A percentile compares a stretch with the other conserved stretches of the same genome.
Evolutionary conservation across 1,140 invertebrate genomes (phyloP).

Genomic region (Ladona fulva): DNA sequence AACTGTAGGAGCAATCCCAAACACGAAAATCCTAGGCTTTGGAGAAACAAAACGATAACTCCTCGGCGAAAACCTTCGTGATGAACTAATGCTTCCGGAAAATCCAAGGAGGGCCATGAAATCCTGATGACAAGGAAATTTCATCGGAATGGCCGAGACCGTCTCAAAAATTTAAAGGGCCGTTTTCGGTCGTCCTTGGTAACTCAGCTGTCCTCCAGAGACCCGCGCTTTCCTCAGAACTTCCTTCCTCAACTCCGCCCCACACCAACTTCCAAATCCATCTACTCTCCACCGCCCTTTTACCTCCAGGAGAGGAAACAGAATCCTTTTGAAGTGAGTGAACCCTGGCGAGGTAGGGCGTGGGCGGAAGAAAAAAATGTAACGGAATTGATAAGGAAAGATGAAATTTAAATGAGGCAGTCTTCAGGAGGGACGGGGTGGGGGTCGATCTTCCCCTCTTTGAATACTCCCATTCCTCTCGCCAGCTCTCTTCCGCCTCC

Average conservation of each 20-base stretch:
- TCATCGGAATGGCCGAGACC: neutral
- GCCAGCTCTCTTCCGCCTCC: neutral
- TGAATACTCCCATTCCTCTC: too few species aligned
- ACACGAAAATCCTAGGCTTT: too few species aligned
- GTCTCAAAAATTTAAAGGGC: neutral
- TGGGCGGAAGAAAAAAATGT: neutral
- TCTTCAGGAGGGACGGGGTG: neutral
- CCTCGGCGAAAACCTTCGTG: too few species aligned
- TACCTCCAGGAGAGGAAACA: neutral
- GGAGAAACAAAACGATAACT: too few species aligned
- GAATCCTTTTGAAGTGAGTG: too few species aligned
- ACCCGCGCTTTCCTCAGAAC: neutral
- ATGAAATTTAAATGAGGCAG: neutral
- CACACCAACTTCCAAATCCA: neutral
- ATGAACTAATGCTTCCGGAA: too few species aligned
- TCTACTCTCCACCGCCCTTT: neutral
- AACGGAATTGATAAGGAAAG: constrained; percentile 6
- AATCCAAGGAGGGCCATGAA: too few species aligned
- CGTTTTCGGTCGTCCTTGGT: neutral
- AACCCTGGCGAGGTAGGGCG: too few species aligned
- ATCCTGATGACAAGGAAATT: too few species aligned
- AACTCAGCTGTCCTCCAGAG: neutral
- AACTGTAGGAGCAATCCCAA: too few species aligned
- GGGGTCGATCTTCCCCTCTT: too few species aligned
- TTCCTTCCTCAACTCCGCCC: neutral